A percentile compares a stretch with the other conserved stretches of the same genome.
Conservation (phyloP, 2,888 invertebrate species). For the Gastrophysa polygoni region DNA sequence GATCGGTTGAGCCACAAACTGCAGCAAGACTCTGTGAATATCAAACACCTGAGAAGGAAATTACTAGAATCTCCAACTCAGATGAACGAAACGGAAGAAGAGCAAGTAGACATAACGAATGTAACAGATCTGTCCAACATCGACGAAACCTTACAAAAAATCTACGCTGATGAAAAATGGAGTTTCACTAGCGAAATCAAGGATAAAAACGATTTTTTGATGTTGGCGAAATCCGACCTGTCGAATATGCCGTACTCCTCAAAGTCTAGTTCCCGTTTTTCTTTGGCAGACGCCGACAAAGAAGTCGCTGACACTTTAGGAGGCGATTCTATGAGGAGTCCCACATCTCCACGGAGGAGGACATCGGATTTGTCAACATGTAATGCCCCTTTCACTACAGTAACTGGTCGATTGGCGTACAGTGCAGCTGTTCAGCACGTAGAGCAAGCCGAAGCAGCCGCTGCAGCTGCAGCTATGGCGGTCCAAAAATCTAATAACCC, state of each 20-base stretch:
- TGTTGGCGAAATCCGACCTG: constrained; percentile 59
- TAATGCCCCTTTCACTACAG: constrained; percentile 69
- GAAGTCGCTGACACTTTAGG: constrained; percentile 67
- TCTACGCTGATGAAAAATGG: constrained; percentile 72
- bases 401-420: constrained; percentile 69
- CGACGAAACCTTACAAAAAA: constrained; percentile 72
- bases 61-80: constrained; percentile 69
- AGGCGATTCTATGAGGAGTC: constrained; percentile 55
- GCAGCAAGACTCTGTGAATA: constrained; percentile 78
- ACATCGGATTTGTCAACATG: constrained; percentile 63
- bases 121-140: constrained; percentile 67
- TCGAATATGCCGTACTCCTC: constrained; percentile 48
- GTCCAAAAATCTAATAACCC: constrained; percentile 54
- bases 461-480: constrained; percentile 44
- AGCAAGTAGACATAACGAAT: constrained; percentile 62
- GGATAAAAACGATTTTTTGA: constrained; percentile 66
- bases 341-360: constrained; percentile 65
- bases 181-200: constrained; percentile 70
- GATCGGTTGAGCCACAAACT: constrained; percentile 77
- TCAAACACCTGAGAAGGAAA: constrained; percentile 75
- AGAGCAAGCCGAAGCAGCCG: constrained; percentile 60
- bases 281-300: constrained; percentile 70
- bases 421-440: constrained; percentile 71
- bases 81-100: constrained; percentile 46
- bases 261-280: constrained; percentile 66